Evolutionary conservation across 2,797 vertebrate genomes (phyloP).

Genomic region (Odontamblyopus lacepedii): DNA sequence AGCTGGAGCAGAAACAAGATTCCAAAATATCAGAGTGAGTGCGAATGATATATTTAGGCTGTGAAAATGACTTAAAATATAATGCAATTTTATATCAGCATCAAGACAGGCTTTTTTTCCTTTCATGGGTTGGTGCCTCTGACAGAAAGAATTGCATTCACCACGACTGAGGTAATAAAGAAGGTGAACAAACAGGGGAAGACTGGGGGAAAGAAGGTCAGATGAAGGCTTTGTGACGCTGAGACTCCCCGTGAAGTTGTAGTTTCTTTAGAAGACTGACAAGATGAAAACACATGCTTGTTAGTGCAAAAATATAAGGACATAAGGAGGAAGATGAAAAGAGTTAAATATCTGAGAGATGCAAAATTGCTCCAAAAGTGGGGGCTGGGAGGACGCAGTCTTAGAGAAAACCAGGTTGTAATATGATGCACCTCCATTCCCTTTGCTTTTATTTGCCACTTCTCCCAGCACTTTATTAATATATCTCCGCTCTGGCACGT

Average conservation of each 20-base stretch:
- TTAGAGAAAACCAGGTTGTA: conserved; percentile 54
- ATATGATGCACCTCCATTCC: conserved; percentile 53
- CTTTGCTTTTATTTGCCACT: conserved; percentile 72
- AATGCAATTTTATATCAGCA: conserved; percentile 10
- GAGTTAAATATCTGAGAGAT: conserved; percentile 23
- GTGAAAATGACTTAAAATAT: not conserved
- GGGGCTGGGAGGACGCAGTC: conserved; percentile 42
- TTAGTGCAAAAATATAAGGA: conserved; percentile 26
- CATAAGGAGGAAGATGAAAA: conserved; percentile 22
- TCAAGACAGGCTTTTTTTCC: not conserved
- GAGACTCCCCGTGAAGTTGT: conserved; percentile 22
- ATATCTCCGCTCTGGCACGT: conserved; percentile 59
- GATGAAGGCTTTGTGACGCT: conserved; percentile 30
- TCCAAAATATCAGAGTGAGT: conserved; percentile 4
- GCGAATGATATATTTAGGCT: conserved; percentile 3
- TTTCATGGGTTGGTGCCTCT: conserved; percentile 1
- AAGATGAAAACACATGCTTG: conserved; percentile 48
- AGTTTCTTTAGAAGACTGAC: conserved; percentile 32
- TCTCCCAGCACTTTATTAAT: conserved; percentile 67
- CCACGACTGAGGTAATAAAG: conserved; percentile 26
- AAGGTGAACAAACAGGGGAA: conserved; percentile 13
- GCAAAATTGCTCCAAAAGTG: conserved; percentile 22
- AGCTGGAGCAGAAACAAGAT: conserved; percentile 25
- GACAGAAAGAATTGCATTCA: conserved; percentile 13
- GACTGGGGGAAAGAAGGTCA: not conserved